A percentile compares a stretch with the other conserved stretches of the same genome.
Conservation (phyloP, 92 coral and sea anemone genomes). For the Epizoanthus stellaris region DNA sequence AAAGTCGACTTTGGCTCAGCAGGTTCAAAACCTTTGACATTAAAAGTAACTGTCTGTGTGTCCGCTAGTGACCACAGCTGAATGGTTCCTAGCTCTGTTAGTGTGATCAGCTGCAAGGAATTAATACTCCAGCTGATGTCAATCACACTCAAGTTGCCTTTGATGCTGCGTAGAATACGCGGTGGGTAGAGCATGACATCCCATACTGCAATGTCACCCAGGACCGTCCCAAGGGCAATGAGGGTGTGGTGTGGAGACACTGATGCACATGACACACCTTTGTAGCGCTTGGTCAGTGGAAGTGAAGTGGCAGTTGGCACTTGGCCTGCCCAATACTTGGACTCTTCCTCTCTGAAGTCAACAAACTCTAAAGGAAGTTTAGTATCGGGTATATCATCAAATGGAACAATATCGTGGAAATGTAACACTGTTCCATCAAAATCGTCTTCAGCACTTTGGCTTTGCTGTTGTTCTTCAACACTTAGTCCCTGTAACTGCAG, state of each 20-base stretch:
- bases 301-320: slow-evolving; percentile 50
- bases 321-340: slow-evolving; percentile 73
- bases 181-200: slow-evolving; percentile 78
- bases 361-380: slow-evolving; percentile 60
- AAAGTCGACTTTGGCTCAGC: slow-evolving; percentile 67
- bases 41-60: slow-evolving; percentile 55
- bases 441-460: slow-evolving; percentile 47
- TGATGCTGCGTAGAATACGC: slow-evolving; percentile 71
- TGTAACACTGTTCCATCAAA: slow-evolving; percentile 81
- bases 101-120: slow-evolving; percentile 62
- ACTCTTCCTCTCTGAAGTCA: slow-evolving; percentile 69
- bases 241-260: slow-evolving; percentile 72
- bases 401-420: slow-evolving; percentile 70
- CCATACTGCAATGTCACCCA: slow-evolving; percentile 85
- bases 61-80: slow-evolving; percentile 77
- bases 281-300: slow-evolving; percentile 77
- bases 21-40: slow-evolving; percentile 83
- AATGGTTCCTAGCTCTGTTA: slow-evolving; percentile 65
- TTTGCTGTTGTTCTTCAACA: slow-evolving; percentile 28
- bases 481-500: slow-evolving; percentile 42
- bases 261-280: slow-evolving; percentile 74
- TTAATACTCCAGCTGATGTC: slow-evolving; percentile 75
- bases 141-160: slow-evolving; percentile 56
- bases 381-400: slow-evolving; percentile 57
- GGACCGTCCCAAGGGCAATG: slow-evolving; percentile 77